These are phyloP conservation scores for Misgurnus mizolepis DNA, from an alignment of 2,113 vertebrate genomes.

Conservation along the genomic window DNA sequence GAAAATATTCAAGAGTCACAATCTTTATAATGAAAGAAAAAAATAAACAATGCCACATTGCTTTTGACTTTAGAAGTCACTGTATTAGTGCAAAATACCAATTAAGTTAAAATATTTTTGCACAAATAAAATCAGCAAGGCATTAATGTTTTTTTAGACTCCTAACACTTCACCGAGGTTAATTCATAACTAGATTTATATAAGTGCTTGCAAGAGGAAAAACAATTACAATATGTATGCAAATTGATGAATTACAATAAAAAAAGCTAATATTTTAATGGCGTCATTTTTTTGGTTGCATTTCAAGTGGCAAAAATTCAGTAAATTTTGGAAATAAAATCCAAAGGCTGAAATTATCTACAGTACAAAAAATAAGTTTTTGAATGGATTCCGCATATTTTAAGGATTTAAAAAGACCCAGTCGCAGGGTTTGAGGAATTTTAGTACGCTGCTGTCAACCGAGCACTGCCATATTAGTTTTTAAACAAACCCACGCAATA, in stretches of 20 bases:
- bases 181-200: background rate
- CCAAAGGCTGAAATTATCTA: too few species aligned
- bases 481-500: background rate
- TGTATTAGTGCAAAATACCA: slow-evolving; percentile 6
- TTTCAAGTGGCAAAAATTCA: too few species aligned
- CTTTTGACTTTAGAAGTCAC: slow-evolving; percentile 9
- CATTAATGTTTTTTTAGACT: too few species aligned
- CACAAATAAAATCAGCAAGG: too few species aligned
- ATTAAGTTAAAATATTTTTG: too few species aligned
- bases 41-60: slow-evolving; percentile 42
- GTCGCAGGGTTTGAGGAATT: too few species aligned
- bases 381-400: too few species aligned
- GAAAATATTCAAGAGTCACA: slow-evolving; percentile 51
- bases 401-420: too few species aligned
- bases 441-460: background rate
- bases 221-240: background rate
- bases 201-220: background rate
- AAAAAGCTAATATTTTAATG: too few species aligned
- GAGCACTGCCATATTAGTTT: background rate
- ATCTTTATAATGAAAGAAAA: slow-evolving; percentile 54
- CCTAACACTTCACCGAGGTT: background rate
- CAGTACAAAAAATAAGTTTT: too few species aligned
- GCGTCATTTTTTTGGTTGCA: too few species aligned
- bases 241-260: background rate
- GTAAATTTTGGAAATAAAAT: too few species aligned